These are phyloP conservation scores for Diarsia dahlii DNA, from an alignment of 2,888 invertebrate genomes.

Conservation along the genomic window DNA sequence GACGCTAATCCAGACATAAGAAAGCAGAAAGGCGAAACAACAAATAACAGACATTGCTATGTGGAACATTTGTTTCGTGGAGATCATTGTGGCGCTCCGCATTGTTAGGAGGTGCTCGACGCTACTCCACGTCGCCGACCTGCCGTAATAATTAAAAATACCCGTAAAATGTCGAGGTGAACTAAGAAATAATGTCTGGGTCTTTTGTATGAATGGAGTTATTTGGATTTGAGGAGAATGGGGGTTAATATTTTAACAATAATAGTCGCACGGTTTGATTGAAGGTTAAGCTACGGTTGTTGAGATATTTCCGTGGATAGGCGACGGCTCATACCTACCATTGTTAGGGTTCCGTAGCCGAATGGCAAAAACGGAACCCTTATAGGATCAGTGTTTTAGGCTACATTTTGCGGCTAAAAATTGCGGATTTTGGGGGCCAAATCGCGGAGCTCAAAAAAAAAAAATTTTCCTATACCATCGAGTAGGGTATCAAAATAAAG, in stretches of 20 bases:
- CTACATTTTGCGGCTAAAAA: too few species aligned
- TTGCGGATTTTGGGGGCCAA: too few species aligned
- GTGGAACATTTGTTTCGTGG: constrained; percentile 65
- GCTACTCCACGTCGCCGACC: constrained; percentile 63
- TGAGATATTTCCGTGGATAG: too few species aligned
- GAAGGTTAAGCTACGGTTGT: too few species aligned
- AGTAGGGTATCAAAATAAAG: too few species aligned
- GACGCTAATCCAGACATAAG: constrained; percentile 54
- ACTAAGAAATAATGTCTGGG: constrained; percentile 41
- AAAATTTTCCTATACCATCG: too few species aligned
- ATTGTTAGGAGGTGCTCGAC: constrained; percentile 69
- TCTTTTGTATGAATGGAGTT: constrained; percentile 5
- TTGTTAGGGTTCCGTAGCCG: too few species aligned
- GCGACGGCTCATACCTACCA: too few species aligned
- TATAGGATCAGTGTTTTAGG: too few species aligned
- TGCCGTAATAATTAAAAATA: constrained; percentile 69
- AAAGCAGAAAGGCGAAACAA: constrained; percentile 52
- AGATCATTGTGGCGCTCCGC: constrained; percentile 63
- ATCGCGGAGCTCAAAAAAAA: too few species aligned
- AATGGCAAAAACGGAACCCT: too few species aligned
- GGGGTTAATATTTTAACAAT: background rate
- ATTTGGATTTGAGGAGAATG: background rate
- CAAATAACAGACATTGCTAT: constrained; percentile 54
- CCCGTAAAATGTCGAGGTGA: constrained; percentile 64
- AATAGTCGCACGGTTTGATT: background rate